Evolutionary conservation across 2,888 invertebrate genomes (phyloP).

Genomic region (Galerucella calmariensis): DNA sequence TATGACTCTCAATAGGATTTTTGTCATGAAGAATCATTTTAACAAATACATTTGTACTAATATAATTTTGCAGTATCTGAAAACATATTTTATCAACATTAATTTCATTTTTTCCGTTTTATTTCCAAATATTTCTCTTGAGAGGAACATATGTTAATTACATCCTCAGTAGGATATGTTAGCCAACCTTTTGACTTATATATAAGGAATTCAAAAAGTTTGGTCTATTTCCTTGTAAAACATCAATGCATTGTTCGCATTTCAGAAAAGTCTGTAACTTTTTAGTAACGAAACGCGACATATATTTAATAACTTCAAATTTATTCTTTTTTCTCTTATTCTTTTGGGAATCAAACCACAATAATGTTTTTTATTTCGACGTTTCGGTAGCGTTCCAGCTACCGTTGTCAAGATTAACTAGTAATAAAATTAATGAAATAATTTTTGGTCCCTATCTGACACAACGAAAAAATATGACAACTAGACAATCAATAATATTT

Average conservation of each 20-base stretch:
- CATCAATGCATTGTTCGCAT: constrained; percentile 4
- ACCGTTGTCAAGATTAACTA: too few species aligned
- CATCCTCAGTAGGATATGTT: not conserved
- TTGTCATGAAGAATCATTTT: not conserved
- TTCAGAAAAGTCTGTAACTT: not conserved
- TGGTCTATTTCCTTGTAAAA: not conserved
- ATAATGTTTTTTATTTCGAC: too few species aligned
- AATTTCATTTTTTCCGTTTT: not conserved
- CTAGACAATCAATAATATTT: too few species aligned
- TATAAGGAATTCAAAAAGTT: not conserved
- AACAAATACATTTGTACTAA: not conserved
- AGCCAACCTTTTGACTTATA: not conserved
- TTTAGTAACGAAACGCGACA: not conserved
- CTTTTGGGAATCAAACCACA: too few species aligned
- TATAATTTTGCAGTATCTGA: not conserved
- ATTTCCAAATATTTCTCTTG: not conserved
- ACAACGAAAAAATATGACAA: too few species aligned
- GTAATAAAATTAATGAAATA: too few species aligned
- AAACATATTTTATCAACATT: not conserved
- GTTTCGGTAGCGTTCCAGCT: too few species aligned
- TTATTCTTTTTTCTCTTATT: too few species aligned
- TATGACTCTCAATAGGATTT: not conserved
- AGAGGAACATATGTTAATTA: constrained; percentile 1
- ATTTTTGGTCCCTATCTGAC: too few species aligned
- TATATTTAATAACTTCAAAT: not conserved